Percentiles rank a stretch among this genome's conserved stretches.
These are phyloP conservation scores for Ectemnius cavifrons DNA, from an alignment of 2,888 invertebrate genomes.

Conservation along the genomic window DNA sequence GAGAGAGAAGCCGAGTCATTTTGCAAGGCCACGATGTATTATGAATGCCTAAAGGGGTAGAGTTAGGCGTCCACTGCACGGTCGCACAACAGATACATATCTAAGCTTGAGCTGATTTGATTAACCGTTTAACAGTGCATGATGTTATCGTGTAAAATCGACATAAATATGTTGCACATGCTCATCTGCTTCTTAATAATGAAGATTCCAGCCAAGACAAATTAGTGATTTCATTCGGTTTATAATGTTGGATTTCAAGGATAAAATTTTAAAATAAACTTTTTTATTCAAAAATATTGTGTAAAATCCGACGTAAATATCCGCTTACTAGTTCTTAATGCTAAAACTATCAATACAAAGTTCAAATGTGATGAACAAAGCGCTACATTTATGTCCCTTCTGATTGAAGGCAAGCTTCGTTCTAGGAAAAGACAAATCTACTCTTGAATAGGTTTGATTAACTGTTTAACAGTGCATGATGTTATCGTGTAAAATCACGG, in stretches of 20 bases:
- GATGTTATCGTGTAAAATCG: conserved; percentile 61
- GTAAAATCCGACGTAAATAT: too few species aligned
- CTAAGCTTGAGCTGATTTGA: conserved; percentile 70
- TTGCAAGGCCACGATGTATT: conserved; percentile 63
- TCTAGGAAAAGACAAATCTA: conserved; percentile 64
- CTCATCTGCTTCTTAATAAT: too few species aligned
- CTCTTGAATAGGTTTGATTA: conserved; percentile 70
- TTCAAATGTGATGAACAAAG: too few species aligned
- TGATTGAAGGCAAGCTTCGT: too few species aligned
- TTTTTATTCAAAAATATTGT: too few species aligned
- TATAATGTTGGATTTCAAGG: too few species aligned
- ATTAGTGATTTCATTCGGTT: too few species aligned
- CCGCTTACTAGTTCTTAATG: too few species aligned
- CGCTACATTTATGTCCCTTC: too few species aligned
- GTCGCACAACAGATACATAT: conserved; percentile 69
- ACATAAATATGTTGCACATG: conserved; percentile 55
- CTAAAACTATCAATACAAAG: too few species aligned
- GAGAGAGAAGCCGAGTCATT: conserved; percentile 49
- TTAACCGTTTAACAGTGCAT: conserved; percentile 69
- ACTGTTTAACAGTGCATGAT: conserved; percentile 64
- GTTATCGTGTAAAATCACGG: conserved; percentile 58
- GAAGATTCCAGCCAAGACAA: too few species aligned
- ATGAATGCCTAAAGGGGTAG: conserved; percentile 59
- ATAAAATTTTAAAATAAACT: too few species aligned
- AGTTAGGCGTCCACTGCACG: conserved; percentile 64